phyloP scores from a whole-genome alignment of 2,888 invertebrate genomes.

The Drosophila hamatofila region DNA sequence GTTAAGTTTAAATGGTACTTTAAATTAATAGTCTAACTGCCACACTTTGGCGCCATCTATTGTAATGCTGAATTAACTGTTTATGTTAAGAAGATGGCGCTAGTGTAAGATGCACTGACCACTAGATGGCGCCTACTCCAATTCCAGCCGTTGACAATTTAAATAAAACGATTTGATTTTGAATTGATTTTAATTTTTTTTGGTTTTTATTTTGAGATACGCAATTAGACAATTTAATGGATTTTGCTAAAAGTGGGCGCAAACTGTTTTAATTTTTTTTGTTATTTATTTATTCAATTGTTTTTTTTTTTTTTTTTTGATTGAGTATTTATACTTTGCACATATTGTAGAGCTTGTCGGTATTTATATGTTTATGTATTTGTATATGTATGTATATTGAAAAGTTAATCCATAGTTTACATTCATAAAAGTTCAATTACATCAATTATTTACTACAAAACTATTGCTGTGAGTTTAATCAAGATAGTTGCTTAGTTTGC shows the following conservation, averaged over 20 bases:
- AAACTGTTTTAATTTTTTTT: slow-evolving; percentile 33
- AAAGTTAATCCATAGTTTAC: slow-evolving; percentile 78
- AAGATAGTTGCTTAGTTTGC: slow-evolving; percentile 46
- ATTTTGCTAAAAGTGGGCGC: slow-evolving; percentile 57
- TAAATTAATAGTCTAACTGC: not conserved
- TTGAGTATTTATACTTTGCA: slow-evolving; percentile 57
- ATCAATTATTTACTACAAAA: slow-evolving; percentile 79
- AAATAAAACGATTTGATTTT: slow-evolving; percentile 16
- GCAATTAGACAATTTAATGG: slow-evolving; percentile 61
- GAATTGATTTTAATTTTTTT: slow-evolving; percentile 16
- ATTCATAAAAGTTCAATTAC: slow-evolving; percentile 82
- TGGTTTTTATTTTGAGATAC: slow-evolving; percentile 49
- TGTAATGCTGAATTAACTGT: not conserved
- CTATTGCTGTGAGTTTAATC: slow-evolving; percentile 69
- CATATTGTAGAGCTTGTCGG: slow-evolving; percentile 51
- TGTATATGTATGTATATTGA: slow-evolving; percentile 51
- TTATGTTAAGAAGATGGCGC: not conserved
- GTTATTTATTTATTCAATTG: slow-evolving; percentile 17
- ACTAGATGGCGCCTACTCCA: slow-evolving; percentile 3
- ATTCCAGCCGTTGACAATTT: not conserved
- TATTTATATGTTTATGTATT: slow-evolving; percentile 55
- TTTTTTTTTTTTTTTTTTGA: slow-evolving; percentile 9
- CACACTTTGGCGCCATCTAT: slow-evolving; percentile 13
- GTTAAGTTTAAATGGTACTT: not conserved
- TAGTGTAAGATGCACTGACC: not conserved